phyloP scores from a whole-genome alignment of 37 sponge, comb jelly and placozoan species.

The Hexactinellida sp. region DNA sequence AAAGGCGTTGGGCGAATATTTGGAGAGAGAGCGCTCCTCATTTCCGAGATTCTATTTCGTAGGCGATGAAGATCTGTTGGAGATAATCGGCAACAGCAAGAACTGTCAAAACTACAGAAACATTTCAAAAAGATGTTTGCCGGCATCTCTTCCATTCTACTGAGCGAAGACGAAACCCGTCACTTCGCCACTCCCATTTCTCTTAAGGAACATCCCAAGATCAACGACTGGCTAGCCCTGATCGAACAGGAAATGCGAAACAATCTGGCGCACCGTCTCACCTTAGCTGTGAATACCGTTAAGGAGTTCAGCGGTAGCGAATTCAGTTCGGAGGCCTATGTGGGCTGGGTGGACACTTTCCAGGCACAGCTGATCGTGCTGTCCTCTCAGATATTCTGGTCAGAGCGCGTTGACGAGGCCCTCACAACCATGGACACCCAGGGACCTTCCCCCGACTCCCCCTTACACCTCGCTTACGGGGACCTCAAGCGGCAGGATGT shows the following conservation, averaged over 20 bases:
- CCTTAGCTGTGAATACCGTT: too few relatives aligned
- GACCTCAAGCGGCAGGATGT: too few relatives aligned
- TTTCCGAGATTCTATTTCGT: constrained; percentile 99
- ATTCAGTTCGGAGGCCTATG: too few relatives aligned
- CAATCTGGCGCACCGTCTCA: constrained; percentile 65
- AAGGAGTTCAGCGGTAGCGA: too few relatives aligned
- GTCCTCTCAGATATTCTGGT: too few relatives aligned
- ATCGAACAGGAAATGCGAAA: constrained; percentile 86
- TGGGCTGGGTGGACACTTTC: too few relatives aligned
- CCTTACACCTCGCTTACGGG: too few relatives aligned
- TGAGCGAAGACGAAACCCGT: constrained; percentile 82
- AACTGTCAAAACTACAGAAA: constrained; percentile 78
- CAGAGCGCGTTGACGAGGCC: too few relatives aligned
- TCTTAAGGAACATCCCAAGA: constrained; percentile 70
- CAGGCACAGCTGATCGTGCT: too few relatives aligned
- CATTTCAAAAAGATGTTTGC: constrained; percentile 99
- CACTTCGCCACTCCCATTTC: constrained; percentile 54
- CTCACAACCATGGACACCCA: too few relatives aligned
- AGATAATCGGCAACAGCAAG: constrained; percentile 96
- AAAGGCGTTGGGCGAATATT: constrained; percentile 94
- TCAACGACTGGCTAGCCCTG: constrained; percentile 86
- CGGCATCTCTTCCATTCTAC: constrained; percentile 63
- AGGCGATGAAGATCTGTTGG: constrained; percentile 94
- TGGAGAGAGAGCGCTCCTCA: constrained; percentile 90
- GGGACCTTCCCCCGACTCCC: too few relatives aligned